Base-by-base conservation (phyloP, 2,888 invertebrate genomes). In the Allygus modestus region DNA sequence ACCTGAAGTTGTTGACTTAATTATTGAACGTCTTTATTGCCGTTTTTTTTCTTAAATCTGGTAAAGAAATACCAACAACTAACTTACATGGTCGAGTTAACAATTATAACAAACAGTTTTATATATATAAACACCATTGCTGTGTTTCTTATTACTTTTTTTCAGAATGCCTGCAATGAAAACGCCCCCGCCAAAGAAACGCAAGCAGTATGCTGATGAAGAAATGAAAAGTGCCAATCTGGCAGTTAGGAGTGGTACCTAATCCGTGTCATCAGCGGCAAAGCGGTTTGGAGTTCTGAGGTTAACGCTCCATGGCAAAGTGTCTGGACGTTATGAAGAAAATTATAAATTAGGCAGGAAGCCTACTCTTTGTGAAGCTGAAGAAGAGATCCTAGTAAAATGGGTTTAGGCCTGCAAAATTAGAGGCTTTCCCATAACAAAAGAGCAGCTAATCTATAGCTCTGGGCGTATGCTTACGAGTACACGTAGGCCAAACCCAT, bases 181-280 rank as follows among this genome's bases (percentile, higher is more conserved):
- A 2, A 58, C 58, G 23, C 58, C 26, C 28, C 12, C 33, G n/a
- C 69, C 31, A 1, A 37, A 31, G 15, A 69, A 69, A 31, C 31
- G 37, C 1, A 69, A 69, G 17, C 69, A 69, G 33, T 69, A 69
- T 20, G 11, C n/a, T 2, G 69, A 69, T 28, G 69, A 69, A 69
- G 37, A 37, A 4, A 69, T 69, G 69, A 31, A 69, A n/a, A 37
- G n/a, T 2, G 69, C 69, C 1, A 69, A 31, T 9, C 17, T 69
- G 4, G 69, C 69, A 33, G 69, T 69, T 2, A 31, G 69, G 12
- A 69, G 20, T 69, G 69, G 69, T n/a, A 2, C 58, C 20, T 31
- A 69, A 33, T 11, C 69, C 28, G 12, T 9, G 1, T 15, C 33
- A 4, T 31, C 69, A 15, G 69, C 69, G 28, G 4, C 69, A 31